Base-by-base conservation (phyloP, 2,113 vertebrate genomes). In the Cinclus mexicanus region DNA sequence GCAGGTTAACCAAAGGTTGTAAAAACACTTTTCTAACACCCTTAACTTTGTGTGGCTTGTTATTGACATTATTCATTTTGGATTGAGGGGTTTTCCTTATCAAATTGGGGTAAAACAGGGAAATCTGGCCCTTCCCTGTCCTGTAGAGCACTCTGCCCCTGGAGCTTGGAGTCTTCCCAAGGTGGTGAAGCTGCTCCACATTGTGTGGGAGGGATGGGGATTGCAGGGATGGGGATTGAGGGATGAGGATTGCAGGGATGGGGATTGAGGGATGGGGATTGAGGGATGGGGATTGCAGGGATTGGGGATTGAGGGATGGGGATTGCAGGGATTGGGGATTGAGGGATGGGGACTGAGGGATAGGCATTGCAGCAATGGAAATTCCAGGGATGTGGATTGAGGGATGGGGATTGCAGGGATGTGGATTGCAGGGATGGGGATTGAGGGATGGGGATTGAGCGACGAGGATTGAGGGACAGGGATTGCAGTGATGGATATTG, bases 1-100 rank as follows among this genome's bases (percentile, higher is more conserved):
- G 71, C 93, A 90, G 96, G 93, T 97, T 95, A 96, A 94, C 87
- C 93, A 95, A 69, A 91, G 93, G 91, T 83, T 95, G 90, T 93
- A 77, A 88, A 94, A 95, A 63, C 90, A 63, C 71, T 85, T 91
- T 77, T 95, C 84, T 39, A 77, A 80, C 67, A 55, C 13, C 42
- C 82, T 90, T 67, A 77, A 89, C 75, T 96, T 79, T 0, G 3
- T 2, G 47, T 24, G 61, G 89, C 35, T 94, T 70, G 59, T 90
- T 80, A 57, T 61, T 76, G 93, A 41, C 95, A 96, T 87, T 82
- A 63, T 85, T 94, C 29, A 19, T 80, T 89, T 70, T 9, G 33
- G 33, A 8, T 20, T 46, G 49, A 23, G 37, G 20, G 65, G 15
- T 29, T 64, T 57, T 14, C 28, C 44, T 33, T 20, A 8, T 21